Percentiles rank a stretch among this genome's conserved stretches.
Evolutionary conservation across 1,140 invertebrate genomes (phyloP).

Genomic region (Eupristina koningsbergeri): DNA sequence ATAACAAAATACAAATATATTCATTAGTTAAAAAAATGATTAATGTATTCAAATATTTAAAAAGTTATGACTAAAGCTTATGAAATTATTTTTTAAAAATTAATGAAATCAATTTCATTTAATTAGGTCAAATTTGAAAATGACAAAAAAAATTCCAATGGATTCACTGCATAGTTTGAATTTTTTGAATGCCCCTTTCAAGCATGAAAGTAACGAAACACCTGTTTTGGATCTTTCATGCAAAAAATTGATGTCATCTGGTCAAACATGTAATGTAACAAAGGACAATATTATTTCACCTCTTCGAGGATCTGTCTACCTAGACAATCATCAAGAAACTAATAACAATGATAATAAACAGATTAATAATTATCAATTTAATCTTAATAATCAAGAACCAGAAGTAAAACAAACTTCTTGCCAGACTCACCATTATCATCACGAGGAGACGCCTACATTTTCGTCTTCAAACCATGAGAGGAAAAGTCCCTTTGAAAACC

Average conservation of each 20-base stretch:
- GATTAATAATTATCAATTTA: constrained; percentile 30
- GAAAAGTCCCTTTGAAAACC: constrained; percentile 55
- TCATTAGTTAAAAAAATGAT: too few species aligned
- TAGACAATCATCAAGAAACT: constrained; percentile 15
- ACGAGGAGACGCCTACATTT: neutral
- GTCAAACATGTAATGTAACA: neutral
- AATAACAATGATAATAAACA: constrained; percentile 47
- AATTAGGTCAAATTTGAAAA: constrained; percentile 6
- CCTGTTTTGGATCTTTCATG: constrained; percentile 58
- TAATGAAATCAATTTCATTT: neutral
- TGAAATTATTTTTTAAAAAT: too few species aligned
- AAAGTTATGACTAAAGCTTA: too few species aligned
- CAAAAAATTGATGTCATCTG: constrained; percentile 48
- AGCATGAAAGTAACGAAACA: neutral
- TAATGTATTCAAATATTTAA: too few species aligned
- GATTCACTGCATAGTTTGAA: constrained; percentile 20
- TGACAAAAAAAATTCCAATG: constrained; percentile 41
- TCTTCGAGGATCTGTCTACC: neutral
- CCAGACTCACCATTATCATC: constrained; percentile 33
- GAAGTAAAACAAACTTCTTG: constrained; percentile 3
- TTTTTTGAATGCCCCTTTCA: neutral
- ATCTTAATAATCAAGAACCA: neutral
- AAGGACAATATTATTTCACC: constrained; percentile 6
- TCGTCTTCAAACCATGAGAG: constrained; percentile 33
- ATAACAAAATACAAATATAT: too few species aligned